A percentile compares a stretch with the other conserved stretches of the same genome.
Conservation (phyloP, 2,888 invertebrate genomes). For the Oscheius sp. region DNA sequence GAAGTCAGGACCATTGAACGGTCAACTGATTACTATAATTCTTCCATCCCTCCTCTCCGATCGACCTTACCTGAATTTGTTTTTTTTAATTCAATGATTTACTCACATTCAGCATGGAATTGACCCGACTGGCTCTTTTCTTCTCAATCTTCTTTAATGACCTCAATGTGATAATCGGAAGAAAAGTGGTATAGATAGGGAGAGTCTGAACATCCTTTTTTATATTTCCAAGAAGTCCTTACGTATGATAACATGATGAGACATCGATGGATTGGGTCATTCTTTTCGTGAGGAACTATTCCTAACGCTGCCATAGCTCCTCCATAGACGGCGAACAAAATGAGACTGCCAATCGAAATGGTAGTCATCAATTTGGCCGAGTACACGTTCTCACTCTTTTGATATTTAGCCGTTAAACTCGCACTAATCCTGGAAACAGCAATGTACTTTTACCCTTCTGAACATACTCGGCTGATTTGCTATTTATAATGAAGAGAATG, state of each 20-base stretch:
- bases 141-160: not conserved
- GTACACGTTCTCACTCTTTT: constrained; percentile 5
- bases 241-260: constrained; percentile 15
- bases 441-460: too few species aligned
- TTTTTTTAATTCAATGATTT: not conserved
- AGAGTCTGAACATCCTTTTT: too few species aligned
- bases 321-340: constrained; percentile 9
- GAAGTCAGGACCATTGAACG: constrained; percentile 19
- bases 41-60: constrained; percentile 18
- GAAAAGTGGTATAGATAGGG: constrained; percentile 4
- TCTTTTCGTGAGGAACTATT: not conserved
- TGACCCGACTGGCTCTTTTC: not conserved
- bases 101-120: not conserved
- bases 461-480: too few species aligned
- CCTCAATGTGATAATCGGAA: not conserved
- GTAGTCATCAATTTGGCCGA: constrained; percentile 3
- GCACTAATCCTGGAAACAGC: not conserved
- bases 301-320: not conserved
- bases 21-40: constrained; percentile 1
- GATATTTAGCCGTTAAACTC: constrained; percentile 14
- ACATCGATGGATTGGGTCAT: not conserved
- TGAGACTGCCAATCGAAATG: not conserved
- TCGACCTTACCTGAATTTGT: not conserved
- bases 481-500: not conserved
- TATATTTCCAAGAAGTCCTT: not conserved